Conservation (phyloP, 2,797 vertebrate genomes). For the Takifugu ocellatus region DNA sequence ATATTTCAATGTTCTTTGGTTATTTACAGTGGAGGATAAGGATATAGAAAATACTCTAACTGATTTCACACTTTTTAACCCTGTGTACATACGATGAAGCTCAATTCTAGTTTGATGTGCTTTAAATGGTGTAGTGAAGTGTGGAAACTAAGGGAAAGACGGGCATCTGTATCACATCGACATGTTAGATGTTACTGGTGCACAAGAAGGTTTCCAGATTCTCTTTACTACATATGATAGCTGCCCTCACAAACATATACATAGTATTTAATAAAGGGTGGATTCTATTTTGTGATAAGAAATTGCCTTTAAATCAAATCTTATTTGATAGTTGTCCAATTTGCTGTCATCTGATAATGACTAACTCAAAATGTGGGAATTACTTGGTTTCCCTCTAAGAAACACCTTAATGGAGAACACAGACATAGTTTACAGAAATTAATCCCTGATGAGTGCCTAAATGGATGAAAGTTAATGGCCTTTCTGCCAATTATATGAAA, state of each 20-base stretch:
- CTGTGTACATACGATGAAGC: slow-evolving; percentile 1
- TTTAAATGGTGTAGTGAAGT: background rate
- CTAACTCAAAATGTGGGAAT: background rate
- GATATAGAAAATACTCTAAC: background rate
- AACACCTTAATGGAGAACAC: too few relatives aligned
- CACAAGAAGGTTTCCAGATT: background rate
- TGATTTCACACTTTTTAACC: background rate
- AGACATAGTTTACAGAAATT: too few relatives aligned
- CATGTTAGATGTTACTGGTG: slow-evolving; percentile 3
- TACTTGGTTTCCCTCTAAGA: background rate
- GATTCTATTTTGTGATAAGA: background rate
- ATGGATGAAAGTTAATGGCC: background rate
- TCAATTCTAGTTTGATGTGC: background rate
- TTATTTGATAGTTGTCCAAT: too few relatives aligned
- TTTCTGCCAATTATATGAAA: background rate
- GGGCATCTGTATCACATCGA: slow-evolving; percentile 2
- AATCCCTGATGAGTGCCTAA: background rate
- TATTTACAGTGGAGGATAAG: slow-evolving; percentile 5
- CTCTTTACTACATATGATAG: slow-evolving; percentile 3
- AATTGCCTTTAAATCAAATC: too few relatives aligned
- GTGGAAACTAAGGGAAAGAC: slow-evolving; percentile 21
- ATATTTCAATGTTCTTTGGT: slow-evolving; percentile 13
- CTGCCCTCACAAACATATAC: background rate
- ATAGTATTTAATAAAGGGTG: background rate
- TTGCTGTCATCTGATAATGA: slow-evolving; percentile 4